Conservation (phyloP, 2,797 vertebrate genomes). For the Oreochromis mossambicus region DNA sequence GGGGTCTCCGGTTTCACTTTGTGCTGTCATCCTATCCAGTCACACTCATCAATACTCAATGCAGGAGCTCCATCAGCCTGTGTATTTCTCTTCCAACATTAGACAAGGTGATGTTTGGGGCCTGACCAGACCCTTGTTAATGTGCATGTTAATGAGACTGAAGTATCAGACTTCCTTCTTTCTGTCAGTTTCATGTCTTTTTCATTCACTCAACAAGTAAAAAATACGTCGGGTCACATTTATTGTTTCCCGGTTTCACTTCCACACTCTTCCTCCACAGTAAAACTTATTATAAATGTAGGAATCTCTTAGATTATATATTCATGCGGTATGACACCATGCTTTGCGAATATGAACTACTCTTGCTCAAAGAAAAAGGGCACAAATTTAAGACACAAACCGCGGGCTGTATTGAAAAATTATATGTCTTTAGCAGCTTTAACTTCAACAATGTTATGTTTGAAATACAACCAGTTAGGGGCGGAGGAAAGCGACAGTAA, state of each 20-base stretch:
- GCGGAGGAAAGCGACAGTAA: neutral
- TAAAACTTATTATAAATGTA: neutral
- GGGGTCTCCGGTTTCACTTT: slow-evolving; percentile 63
- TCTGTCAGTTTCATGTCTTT: slow-evolving; percentile 52
- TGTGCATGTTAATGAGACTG: slow-evolving; percentile 53
- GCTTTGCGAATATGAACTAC: neutral
- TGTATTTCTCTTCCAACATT: slow-evolving; percentile 23
- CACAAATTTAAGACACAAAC: neutral
- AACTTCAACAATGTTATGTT: neutral
- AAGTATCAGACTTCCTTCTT: slow-evolving; percentile 54
- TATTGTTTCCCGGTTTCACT: neutral
- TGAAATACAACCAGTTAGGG: neutral
- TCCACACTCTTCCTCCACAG: neutral
- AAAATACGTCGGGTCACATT: slow-evolving; percentile 1
- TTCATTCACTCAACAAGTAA: slow-evolving; percentile 42
- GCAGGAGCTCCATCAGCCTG: slow-evolving; percentile 48
- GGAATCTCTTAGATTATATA: neutral
- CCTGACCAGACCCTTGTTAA: slow-evolving; percentile 36
- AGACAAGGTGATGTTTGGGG: slow-evolving; percentile 50
- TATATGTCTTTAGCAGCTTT: neutral
- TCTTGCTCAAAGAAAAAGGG: neutral
- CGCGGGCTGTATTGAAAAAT: neutral
- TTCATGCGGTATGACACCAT: neutral
- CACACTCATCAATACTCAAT: slow-evolving; percentile 52
- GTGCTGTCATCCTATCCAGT: slow-evolving; percentile 51